Evolutionary conservation across 2,797 vertebrate genomes (phyloP).

Genomic region (Perodicticus potto): DNA sequence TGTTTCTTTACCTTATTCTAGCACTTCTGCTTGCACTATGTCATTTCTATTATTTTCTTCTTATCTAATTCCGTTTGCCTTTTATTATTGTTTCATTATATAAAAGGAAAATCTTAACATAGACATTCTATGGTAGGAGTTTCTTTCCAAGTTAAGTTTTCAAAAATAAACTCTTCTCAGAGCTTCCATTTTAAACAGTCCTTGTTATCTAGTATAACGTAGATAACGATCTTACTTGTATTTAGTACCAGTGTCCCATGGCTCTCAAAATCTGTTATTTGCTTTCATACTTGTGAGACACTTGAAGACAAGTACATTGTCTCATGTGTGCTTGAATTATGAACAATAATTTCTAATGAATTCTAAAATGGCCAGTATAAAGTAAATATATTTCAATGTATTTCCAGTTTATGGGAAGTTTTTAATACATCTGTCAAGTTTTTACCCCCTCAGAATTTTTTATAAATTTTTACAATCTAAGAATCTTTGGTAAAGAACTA

Average conservation of each 20-base stretch:
- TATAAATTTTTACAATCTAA: constrained; percentile 42
- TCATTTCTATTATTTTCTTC: not conserved
- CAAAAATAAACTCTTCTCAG: constrained; percentile 1
- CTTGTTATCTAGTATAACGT: not conserved
- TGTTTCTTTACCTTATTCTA: not conserved
- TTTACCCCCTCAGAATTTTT: not conserved
- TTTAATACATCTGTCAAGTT: not conserved
- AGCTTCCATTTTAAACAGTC: not conserved
- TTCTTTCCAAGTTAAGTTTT: not conserved
- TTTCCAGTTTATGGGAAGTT: not conserved
- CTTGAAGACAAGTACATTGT: not conserved
- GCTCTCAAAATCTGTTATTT: not conserved
- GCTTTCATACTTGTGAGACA: rapidly evolving
- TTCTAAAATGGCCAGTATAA: not conserved
- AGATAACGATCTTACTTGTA: not conserved
- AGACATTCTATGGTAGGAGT: not conserved
- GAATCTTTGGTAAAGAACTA: constrained; percentile 34
- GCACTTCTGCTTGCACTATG: not conserved
- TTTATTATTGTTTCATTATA: constrained; percentile 1
- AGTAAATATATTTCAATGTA: not conserved
- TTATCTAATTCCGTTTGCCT: not conserved
- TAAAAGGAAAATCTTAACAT: not conserved
- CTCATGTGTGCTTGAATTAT: not conserved
- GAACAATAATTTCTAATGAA: not conserved
- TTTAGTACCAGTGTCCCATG: not conserved